A percentile compares a stretch with the other conserved stretches of the same genome.
phyloP scores from a whole-genome alignment of 2,113 vertebrate species.

The Indicator maculatus region DNA sequence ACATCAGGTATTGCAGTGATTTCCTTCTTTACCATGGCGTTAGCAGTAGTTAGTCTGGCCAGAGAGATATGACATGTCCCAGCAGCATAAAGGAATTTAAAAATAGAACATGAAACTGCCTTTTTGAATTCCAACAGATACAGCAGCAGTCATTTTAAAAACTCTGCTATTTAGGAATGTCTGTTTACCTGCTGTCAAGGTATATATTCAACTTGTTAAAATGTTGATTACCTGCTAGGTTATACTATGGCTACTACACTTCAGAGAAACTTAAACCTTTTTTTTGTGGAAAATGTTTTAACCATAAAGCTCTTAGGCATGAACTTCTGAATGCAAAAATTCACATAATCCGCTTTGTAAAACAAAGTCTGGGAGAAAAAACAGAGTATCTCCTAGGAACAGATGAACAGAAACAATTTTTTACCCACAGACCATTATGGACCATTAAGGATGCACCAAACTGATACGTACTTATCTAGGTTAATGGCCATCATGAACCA shows the following conservation, averaged over 20 bases:
- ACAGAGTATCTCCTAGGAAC: neutral
- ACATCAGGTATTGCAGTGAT: neutral
- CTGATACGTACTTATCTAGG: constrained; percentile 14
- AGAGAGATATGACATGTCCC: neutral
- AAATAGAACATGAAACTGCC: neutral
- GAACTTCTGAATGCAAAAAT: neutral
- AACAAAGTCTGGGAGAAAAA: neutral
- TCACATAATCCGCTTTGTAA: neutral
- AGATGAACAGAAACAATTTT: constrained; percentile 21
- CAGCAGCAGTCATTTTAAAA: neutral
- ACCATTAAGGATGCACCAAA: constrained; percentile 25
- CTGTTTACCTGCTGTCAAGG: neutral
- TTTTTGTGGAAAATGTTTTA: neutral
- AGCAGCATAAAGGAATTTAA: neutral
- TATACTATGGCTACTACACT: neutral
- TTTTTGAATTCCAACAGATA: neutral
- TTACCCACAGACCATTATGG: neutral
- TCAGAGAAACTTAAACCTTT: neutral
- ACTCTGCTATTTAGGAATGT: neutral
- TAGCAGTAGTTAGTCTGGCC: neutral
- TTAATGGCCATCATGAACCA: constrained; percentile 41
- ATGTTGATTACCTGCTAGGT: neutral
- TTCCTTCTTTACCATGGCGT: neutral
- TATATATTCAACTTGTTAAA: neutral
- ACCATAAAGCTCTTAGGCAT: neutral